Evolutionary conservation across 2,888 invertebrate genomes (phyloP).

Genomic region (Byasa hedistus): DNA sequence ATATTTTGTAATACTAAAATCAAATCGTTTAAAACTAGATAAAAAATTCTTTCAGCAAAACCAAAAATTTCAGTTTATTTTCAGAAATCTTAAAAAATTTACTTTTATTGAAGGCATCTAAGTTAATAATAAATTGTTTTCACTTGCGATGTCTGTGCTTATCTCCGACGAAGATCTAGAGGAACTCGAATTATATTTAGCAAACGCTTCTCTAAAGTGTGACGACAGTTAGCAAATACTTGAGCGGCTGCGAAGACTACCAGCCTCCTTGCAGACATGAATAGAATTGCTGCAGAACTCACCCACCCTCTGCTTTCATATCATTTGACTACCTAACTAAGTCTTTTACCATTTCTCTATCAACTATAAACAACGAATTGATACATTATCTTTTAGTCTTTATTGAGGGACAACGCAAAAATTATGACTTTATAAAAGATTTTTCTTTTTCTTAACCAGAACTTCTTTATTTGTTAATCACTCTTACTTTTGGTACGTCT

Average conservation of each 20-base stretch:
- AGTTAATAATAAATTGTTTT: background rate
- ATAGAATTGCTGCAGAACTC: slow-evolving; percentile 7
- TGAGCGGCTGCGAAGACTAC: slow-evolving; percentile 52
- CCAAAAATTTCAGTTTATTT: too few species aligned
- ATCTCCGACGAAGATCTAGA: background rate
- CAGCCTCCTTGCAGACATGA: slow-evolving; percentile 2
- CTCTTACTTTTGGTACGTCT: too few species aligned
- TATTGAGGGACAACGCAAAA: background rate
- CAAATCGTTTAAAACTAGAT: too few species aligned
- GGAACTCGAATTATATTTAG: slow-evolving; percentile 3
- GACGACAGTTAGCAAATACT: slow-evolving; percentile 62
- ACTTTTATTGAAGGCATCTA: too few species aligned
- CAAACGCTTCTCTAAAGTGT: slow-evolving; percentile 43
- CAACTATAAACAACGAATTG: background rate
- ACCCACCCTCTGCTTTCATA: slow-evolving; percentile 1
- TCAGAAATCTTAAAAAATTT: too few species aligned
- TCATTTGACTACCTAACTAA: slow-evolving; percentile 2
- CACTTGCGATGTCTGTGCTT: background rate
- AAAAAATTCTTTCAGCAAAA: too few species aligned
- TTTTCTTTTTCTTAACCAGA: too few species aligned
- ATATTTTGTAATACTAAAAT: too few species aligned
- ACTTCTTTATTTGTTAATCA: too few species aligned
- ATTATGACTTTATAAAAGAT: too few species aligned
- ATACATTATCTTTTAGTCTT: background rate
- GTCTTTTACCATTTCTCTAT: slow-evolving; percentile 1